A percentile compares a stretch with the other conserved stretches of the same genome.
Evolutionary conservation across 2,113 vertebrate species (phyloP).

Genomic region (Stictonetta naevosa): DNA sequence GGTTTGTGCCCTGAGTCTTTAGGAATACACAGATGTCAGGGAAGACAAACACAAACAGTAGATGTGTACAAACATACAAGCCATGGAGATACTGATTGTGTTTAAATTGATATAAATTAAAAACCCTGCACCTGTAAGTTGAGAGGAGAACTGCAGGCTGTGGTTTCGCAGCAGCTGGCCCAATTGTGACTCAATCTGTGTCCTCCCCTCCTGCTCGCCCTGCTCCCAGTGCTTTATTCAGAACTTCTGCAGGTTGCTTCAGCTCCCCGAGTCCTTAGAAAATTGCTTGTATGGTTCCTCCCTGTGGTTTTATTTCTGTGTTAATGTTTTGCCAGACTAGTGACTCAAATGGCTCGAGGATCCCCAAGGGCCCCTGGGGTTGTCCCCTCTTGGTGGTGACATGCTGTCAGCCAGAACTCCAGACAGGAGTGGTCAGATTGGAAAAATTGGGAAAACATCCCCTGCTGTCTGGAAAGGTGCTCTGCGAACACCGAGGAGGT

Average conservation of each 20-base stretch:
- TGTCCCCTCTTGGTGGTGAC: not conserved
- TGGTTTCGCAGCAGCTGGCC: not conserved
- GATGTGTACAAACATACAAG: not conserved
- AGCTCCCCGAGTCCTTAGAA: not conserved
- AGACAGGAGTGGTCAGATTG: not conserved
- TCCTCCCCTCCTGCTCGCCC: not conserved
- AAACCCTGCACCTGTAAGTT: not conserved
- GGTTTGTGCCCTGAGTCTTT: not conserved
- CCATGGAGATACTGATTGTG: not conserved
- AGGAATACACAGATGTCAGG: not conserved
- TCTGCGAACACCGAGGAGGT: not conserved
- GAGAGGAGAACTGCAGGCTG: not conserved
- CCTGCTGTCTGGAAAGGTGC: not conserved
- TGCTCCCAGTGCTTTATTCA: rapidly evolving
- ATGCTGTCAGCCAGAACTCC: not conserved
- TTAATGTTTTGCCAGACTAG: not conserved
- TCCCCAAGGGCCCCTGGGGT: not conserved
- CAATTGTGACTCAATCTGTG: not conserved
- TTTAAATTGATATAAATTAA: not conserved
- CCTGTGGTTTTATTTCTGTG: not conserved
- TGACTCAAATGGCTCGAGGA: not conserved
- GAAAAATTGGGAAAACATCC: not conserved
- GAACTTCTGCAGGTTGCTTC: not conserved
- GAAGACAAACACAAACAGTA: not conserved
- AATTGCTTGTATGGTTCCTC: not conserved